phyloP scores from a whole-genome alignment of 2,797 vertebrate genomes.

The Alectoris magna region DNA sequence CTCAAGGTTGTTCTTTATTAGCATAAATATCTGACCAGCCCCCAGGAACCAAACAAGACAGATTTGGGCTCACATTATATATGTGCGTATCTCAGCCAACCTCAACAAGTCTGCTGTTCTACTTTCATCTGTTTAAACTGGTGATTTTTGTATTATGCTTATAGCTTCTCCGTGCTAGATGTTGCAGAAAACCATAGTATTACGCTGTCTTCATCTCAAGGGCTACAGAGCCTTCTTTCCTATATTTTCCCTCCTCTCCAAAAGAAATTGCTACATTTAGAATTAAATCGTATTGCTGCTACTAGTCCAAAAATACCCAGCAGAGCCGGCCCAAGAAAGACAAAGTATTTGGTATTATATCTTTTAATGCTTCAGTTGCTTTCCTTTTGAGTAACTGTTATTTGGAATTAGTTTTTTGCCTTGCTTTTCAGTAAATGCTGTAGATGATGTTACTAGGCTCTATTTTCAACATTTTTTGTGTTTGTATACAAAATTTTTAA shows the following conservation, averaged over 20 bases:
- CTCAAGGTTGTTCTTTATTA: constrained; percentile 64
- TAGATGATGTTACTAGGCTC: constrained; percentile 25
- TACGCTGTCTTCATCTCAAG: neutral
- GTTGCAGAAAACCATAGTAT: neutral
- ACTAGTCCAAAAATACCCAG: neutral
- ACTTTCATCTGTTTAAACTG: neutral
- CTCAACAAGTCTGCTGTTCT: neutral
- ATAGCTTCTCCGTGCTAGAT: neutral
- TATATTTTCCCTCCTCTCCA: neutral
- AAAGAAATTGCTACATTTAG: neutral
- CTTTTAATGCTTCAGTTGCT: neutral
- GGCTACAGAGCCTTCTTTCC: neutral
- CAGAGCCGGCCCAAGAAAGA: neutral
- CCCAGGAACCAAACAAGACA: constrained; percentile 24
- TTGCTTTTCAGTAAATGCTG: constrained; percentile 60
- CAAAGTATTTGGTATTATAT: neutral
- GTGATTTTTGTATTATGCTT: neutral
- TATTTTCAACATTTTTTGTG: constrained; percentile 18
- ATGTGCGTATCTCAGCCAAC: neutral
- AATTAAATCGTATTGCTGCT: neutral
- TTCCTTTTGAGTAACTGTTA: constrained; percentile 17
- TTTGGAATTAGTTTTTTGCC: constrained; percentile 58
- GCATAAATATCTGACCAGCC: constrained; percentile 61
- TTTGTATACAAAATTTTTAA: neutral
- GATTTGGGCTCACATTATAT: neutral